Conservation (phyloP, 1,140 invertebrate genomes). For the Cyrtorhinus lividipennis region DNA sequence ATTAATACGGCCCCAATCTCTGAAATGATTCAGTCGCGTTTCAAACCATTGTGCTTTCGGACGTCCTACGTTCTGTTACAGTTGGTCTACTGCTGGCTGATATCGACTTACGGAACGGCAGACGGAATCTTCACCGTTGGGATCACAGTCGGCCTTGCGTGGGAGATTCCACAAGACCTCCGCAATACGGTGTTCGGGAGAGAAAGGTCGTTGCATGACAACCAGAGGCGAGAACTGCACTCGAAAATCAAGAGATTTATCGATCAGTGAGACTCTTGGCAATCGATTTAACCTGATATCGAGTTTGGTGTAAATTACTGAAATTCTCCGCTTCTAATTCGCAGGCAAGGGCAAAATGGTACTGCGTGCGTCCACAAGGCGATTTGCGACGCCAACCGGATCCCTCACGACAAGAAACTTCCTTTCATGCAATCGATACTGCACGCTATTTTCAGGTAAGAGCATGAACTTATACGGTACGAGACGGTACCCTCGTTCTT, state of each 20-base stretch:
- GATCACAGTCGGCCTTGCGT: slow-evolving; percentile 54
- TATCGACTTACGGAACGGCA: slow-evolving; percentile 37
- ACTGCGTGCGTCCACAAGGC: slow-evolving; percentile 39
- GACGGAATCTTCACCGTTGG: slow-evolving; percentile 45
- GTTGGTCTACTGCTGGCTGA: slow-evolving; percentile 48
- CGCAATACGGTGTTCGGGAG: slow-evolving; percentile 29
- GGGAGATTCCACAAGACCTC: slow-evolving; percentile 43
- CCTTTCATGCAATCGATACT: slow-evolving; percentile 28
- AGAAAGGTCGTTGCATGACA: slow-evolving; percentile 27
- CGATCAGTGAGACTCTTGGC: slow-evolving; percentile 30
- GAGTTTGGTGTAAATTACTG: slow-evolving; percentile 20
- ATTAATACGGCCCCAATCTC: no score
- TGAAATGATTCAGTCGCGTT: no score
- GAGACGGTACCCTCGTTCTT: no score
- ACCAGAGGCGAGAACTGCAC: slow-evolving; percentile 30
- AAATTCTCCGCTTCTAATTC: no score
- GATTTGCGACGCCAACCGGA: slow-evolving; percentile 34
- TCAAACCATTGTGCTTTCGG: no score
- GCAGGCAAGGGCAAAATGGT: slow-evolving; percentile 39
- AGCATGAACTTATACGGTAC: no score
- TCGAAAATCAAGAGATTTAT: slow-evolving; percentile 34
- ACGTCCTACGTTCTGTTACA: no score
- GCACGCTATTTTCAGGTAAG: slow-evolving; percentile 33
- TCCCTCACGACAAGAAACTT: neutral
- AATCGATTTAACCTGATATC: neutral